Evolutionary conservation across 2,797 vertebrate genomes (phyloP).

Genomic region (Eleutherodactylus coqui): DNA sequence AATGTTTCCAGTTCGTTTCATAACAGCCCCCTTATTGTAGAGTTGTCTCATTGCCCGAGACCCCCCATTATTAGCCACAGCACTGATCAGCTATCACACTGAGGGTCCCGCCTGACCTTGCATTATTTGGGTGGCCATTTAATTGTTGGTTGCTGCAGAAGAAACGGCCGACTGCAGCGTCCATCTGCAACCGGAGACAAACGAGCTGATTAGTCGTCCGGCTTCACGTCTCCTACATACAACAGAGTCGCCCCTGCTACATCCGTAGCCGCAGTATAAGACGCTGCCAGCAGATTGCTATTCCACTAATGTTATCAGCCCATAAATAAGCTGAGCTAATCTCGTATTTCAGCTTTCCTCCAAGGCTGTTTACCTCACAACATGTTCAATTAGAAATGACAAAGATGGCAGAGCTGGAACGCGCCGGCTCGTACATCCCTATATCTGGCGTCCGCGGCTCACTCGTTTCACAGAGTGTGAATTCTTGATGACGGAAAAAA

Average conservation of each 20-base stretch:
- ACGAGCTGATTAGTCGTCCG: no score
- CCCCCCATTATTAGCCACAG: no score
- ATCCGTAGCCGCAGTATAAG: not conserved
- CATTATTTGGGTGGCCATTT: no score
- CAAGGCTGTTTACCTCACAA: constrained; percentile 22
- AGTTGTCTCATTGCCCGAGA: no score
- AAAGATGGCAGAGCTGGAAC: not conserved
- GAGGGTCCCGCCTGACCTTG: no score
- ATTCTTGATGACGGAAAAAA: constrained; percentile 5
- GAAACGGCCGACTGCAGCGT: no score
- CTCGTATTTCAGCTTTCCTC: not conserved
- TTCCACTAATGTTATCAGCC: not conserved
- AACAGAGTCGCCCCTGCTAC: not conserved
- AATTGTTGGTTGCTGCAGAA: no score
- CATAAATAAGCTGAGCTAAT: not conserved
- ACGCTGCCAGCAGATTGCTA: not conserved
- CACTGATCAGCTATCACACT: no score
- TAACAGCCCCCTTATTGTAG: no score
- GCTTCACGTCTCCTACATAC: no score
- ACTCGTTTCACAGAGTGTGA: not conserved
- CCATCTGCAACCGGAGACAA: no score
- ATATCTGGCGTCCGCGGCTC: not conserved
- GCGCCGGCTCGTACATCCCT: not conserved
- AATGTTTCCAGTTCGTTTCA: no score
- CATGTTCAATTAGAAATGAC: constrained; percentile 41